Base-by-base conservation (phyloP, 2,888 invertebrate species). In the Drosophila limbata region DNA sequence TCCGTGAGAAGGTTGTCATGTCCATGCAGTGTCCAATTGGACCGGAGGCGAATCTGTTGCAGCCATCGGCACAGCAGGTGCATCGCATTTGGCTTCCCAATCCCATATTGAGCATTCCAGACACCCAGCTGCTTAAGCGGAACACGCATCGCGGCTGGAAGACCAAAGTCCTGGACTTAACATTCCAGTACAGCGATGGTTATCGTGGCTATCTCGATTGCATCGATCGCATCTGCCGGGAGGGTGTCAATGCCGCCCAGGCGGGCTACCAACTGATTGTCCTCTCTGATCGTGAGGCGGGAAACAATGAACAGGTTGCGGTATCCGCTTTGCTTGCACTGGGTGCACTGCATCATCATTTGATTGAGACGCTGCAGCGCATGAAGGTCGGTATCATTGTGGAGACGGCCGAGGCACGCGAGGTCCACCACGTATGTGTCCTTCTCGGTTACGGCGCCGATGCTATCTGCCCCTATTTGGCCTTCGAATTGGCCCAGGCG, bases 1-100 rank as follows among this genome's bases (percentile, higher is more conserved):
- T 99, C 95, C 94, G 95, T 86, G 99, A 99, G 93, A 98, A 98
- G 93, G 97, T 99, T 78, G 99, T 99, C 70, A 99, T 99, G 99
- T 98, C 99, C 0, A 94, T 99, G 92, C 96, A 97, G 74, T 99
- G 99, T 90, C 99, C 99, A 0, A 95, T 99, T 88, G 99, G 99
- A 0, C 99, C 99, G 0, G 98, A 98, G 88, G 96, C 96, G 4
- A 99, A 99, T 93, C 96, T 99, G 65, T 93, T 99, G 79, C 95
- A 97, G 90, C 99, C 99, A 8, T 96, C 95, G 89, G 95, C 97
- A 0, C 94, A 95, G 85, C 98, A 99, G 93, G 94, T 95, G 15
- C 97, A 98, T 92, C 95, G 99, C 19, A 94, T 99, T 89, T 98
- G 98, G 94, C 93, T 99, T 73, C 95, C 96, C 62, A 97, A 99